A percentile compares a stretch with the other conserved stretches of the same genome.
phyloP scores from a whole-genome alignment of 64 coral and sea anemone genomes.

The Montipora sp. region DNA sequence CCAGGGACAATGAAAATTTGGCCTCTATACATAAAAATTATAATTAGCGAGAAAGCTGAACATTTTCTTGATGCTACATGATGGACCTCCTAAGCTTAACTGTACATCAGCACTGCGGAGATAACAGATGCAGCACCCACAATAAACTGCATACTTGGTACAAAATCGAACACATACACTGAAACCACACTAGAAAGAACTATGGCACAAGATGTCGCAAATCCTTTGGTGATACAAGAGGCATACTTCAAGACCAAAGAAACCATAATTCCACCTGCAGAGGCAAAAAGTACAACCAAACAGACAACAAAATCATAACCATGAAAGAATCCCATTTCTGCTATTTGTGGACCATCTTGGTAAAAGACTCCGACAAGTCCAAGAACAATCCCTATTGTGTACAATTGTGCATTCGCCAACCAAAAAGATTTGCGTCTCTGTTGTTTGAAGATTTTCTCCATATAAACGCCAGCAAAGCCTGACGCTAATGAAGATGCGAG shows the following conservation, averaged over 20 bases:
- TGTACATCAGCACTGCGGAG: conserved; percentile 60
- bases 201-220: conserved; percentile 85
- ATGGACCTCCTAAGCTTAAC: not conserved
- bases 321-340: conserved; percentile 65
- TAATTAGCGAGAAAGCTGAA: too few species aligned
- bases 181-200: conserved; percentile 75
- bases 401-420: conserved; percentile 71
- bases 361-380: conserved; percentile 53
- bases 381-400: conserved; percentile 50
- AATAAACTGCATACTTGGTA: conserved; percentile 72
- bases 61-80: too few species aligned
- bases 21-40: too few species aligned
- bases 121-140: conserved; percentile 65
- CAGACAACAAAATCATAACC: conserved; percentile 73
- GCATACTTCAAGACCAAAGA: conserved; percentile 84
- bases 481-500: conserved; percentile 56
- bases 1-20: too few species aligned
- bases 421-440: conserved; percentile 61
- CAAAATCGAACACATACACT: conserved; percentile 65
- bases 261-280: conserved; percentile 71
- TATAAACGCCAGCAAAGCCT: conserved; percentile 83
- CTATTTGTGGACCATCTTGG: conserved; percentile 62
- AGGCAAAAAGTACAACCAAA: conserved; percentile 55
- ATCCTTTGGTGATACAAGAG: conserved; percentile 79
- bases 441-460: conserved; percentile 75